phyloP scores from a whole-genome alignment of 2,113 vertebrate species.

The Recurvirostra avosetta region DNA sequence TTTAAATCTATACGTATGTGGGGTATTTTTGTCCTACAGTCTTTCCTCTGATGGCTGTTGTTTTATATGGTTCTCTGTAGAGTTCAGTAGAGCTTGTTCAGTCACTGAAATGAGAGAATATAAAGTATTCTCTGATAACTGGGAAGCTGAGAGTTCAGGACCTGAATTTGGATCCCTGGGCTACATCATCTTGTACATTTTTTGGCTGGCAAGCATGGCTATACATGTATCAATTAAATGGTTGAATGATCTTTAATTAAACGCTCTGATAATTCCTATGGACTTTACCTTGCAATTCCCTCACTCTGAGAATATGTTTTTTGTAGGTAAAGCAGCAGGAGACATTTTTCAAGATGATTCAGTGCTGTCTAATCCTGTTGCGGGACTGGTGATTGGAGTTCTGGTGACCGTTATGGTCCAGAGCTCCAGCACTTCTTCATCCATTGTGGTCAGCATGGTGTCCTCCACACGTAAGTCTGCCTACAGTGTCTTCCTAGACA shows the following conservation, averaged over 20 bases:
- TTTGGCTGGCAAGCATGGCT: neutral
- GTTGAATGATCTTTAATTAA: neutral
- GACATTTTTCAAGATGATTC: conserved; percentile 92
- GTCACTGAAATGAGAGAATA: neutral
- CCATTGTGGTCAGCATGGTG: conserved; percentile 98
- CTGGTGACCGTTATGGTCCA: conserved; percentile 95
- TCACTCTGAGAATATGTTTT: neutral
- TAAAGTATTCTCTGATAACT: neutral
- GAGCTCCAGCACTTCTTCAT: conserved; percentile 95
- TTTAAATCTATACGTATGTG: neutral
- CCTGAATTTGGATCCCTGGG: neutral
- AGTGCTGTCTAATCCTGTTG: conserved; percentile 90
- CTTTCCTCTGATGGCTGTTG: neutral
- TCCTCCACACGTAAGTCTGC: conserved; percentile 87
- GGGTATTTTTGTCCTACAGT: neutral
- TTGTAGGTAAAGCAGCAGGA: conserved; percentile 89
- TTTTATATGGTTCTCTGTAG: neutral
- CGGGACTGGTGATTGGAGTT: conserved; percentile 91
- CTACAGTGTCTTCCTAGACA: neutral
- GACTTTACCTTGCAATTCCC: neutral
- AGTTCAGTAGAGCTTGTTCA: neutral
- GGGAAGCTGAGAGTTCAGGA: neutral
- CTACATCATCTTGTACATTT: neutral
- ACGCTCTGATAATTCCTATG: neutral
- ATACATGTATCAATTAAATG: neutral